Evolutionary conservation across 2,888 invertebrate species (phyloP).

Genomic region (Drosophila paranaensis): DNA sequence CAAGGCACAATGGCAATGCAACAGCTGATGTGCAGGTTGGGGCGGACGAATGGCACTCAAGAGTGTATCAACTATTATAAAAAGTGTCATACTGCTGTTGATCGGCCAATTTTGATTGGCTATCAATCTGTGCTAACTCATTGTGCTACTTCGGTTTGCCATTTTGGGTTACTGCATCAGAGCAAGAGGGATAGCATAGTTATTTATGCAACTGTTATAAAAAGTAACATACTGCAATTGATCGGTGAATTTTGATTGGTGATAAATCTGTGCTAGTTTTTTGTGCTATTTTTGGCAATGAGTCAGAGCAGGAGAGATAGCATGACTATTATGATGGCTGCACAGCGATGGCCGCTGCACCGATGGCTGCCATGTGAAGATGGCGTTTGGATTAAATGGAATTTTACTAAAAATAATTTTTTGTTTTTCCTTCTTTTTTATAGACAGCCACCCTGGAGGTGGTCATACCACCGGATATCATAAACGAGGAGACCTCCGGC

Average conservation of each 20-base stretch:
- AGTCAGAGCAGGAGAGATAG: background rate
- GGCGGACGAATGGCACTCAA: no score
- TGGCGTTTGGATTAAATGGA: background rate
- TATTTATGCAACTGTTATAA: background rate
- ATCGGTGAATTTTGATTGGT: background rate
- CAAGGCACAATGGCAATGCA: no score
- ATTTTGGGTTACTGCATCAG: background rate
- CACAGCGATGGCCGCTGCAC: background rate
- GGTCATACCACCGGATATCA: constrained; percentile 95
- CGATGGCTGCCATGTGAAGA: background rate
- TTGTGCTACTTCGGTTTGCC: background rate
- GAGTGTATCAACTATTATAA: background rate
- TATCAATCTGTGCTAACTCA: no score
- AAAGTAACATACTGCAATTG: background rate
- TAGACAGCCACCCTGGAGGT: constrained; percentile 95
- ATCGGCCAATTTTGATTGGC: background rate
- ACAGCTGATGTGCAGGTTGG: no score
- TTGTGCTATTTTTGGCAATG: background rate
- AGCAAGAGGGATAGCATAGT: background rate
- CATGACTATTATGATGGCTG: background rate
- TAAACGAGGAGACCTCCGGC: constrained; percentile 95
- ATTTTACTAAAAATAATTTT: background rate
- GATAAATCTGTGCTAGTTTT: background rate
- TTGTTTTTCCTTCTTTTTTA: background rate
- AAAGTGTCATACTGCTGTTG: background rate